Conservation (phyloP, 2,888 invertebrate genomes). For the Epirrhoe tristata region DNA sequence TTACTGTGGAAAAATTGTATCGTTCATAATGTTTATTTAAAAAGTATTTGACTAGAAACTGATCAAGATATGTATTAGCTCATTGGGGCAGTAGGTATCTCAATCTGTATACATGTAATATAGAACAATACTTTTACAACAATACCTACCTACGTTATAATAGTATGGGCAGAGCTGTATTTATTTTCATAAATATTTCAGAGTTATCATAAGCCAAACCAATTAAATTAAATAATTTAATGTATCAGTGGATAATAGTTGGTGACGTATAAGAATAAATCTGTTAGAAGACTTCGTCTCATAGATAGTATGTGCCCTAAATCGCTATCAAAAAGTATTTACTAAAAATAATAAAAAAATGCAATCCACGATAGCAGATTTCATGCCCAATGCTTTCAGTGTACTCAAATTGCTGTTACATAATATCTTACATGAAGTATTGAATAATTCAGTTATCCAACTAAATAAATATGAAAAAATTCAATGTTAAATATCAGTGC, state of each 20-base stretch:
- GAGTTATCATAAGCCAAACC: background rate
- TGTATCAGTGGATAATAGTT: slow-evolving; percentile 1
- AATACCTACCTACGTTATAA: background rate
- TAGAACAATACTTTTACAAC: slow-evolving; percentile 6
- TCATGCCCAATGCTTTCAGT: slow-evolving; percentile 13
- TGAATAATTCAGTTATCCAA: background rate
- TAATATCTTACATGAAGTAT: slow-evolving; percentile 1
- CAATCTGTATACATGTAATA: background rate
- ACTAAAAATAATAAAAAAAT: slow-evolving; percentile 17
- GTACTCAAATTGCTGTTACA: slow-evolving; percentile 3
- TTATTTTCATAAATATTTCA: background rate
- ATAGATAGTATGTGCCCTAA: slow-evolving; percentile 14
- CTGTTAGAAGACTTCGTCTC: background rate
- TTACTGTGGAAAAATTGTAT: slow-evolving; percentile 4
- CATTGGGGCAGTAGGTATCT: background rate
- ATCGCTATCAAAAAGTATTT: slow-evolving; percentile 20
- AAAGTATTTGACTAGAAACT: slow-evolving; percentile 3
- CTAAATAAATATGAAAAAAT: slow-evolving; percentile 2
- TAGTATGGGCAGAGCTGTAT: background rate
- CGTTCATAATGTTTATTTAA: slow-evolving; percentile 17
- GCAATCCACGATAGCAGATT: slow-evolving; percentile 24
- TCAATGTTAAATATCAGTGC: background rate
- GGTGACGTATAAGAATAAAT: background rate
- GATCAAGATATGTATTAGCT: slow-evolving; percentile 6
- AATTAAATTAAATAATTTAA: background rate